Conservation (phyloP, 30 jellyfish, hydroid and myxozoan genomes). For the Hydra vulgaris region DNA sequence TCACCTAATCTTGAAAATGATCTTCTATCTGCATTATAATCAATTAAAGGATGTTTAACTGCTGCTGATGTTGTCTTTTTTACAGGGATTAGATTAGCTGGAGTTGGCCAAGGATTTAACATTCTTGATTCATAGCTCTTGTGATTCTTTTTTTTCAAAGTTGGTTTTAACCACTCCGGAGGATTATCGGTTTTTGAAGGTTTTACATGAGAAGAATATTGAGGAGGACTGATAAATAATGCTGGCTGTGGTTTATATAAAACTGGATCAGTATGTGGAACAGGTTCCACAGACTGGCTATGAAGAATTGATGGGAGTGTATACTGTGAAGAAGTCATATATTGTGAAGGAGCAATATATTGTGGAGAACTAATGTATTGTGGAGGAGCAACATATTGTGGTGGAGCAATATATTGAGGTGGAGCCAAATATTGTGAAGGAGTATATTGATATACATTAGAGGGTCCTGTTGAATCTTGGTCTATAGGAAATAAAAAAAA, state of each 20-base stretch:
- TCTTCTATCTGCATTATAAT: conserved; percentile 28
- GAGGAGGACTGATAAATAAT: background rate
- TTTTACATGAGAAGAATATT: background rate
- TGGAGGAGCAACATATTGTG: no score
- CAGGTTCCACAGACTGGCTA: background rate
- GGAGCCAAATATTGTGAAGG: no score
- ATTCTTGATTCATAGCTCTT: background rate
- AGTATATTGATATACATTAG: background rate
- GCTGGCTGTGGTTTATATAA: background rate
- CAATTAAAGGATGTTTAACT: conserved; percentile 1
- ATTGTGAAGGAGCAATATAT: no score
- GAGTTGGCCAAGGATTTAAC: conserved; percentile 31
- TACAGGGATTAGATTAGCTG: conserved; percentile 13
- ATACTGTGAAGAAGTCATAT: background rate
- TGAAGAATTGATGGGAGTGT: background rate
- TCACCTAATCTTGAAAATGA: conserved; percentile 3
- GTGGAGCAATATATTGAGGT: no score
- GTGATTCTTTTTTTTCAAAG: background rate
- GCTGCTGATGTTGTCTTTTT: background rate
- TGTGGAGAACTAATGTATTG: background rate
- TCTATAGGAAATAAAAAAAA: background rate
- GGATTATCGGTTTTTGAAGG: conserved; percentile 7
- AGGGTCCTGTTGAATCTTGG: background rate
- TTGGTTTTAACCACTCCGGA: conserved; percentile 14
- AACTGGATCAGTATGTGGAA: background rate